A percentile compares a stretch with the other conserved stretches of the same genome.
These are phyloP conservation scores for Tragelaphus buxtoni DNA, from an alignment of 2,113 vertebrate genomes.

Conservation along the genomic window DNA sequence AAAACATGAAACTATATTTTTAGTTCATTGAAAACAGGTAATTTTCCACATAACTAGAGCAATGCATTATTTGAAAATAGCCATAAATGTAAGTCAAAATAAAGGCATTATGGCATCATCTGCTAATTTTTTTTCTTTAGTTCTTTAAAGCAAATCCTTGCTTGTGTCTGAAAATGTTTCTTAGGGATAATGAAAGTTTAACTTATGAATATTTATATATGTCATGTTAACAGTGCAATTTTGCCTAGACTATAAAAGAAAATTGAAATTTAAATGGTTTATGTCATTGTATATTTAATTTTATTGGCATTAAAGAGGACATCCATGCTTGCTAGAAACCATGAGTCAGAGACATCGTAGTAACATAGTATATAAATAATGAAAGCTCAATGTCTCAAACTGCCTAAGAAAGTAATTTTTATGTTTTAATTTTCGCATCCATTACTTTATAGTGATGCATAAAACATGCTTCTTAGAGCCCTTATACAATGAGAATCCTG, in stretches of 20 bases:
- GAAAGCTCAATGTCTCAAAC: constrained; percentile 58
- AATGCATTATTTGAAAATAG: constrained; percentile 17
- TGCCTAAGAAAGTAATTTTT: constrained; percentile 54
- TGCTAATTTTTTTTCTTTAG: neutral
- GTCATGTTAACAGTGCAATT: neutral
- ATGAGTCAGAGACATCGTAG: neutral
- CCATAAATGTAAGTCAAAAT: constrained; percentile 18
- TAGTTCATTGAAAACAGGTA: neutral
- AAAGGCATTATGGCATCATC: constrained; percentile 6
- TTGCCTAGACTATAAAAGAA: neutral
- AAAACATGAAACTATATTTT: constrained; percentile 37
- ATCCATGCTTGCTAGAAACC: constrained; percentile 25
- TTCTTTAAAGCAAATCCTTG: constrained; percentile 19
- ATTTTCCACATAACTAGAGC: constrained; percentile 26
- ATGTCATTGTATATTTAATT: constrained; percentile 10
- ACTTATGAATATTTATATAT: neutral
- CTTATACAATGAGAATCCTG: constrained; percentile 85
- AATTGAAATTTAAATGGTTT: neutral
- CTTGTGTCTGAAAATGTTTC: constrained; percentile 9
- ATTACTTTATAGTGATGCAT: constrained; percentile 68
- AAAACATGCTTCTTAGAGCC: constrained; percentile 81
- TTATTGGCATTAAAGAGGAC: constrained; percentile 36
- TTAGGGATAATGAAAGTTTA: constrained; percentile 7
- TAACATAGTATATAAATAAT: neutral
- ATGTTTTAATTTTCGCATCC: constrained; percentile 64